phyloP scores from a whole-genome alignment of 2,888 invertebrate species.

The Eupithecia dodoneata region DNA sequence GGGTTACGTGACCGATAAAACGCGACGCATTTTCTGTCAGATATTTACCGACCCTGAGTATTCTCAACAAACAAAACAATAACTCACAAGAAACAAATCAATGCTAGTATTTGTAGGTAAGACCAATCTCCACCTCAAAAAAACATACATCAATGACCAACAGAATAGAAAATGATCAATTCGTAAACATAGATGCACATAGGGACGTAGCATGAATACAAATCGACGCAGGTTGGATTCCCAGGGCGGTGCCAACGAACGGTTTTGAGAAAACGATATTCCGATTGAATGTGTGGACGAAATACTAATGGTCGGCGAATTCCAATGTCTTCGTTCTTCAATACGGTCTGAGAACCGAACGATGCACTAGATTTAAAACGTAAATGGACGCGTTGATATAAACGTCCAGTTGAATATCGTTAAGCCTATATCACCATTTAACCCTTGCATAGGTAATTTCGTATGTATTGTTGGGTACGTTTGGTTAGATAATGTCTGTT shows the following conservation, averaged over 20 bases:
- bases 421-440: background rate
- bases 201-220: slow-evolving; percentile 62
- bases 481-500: background rate
- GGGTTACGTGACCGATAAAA: too few species aligned
- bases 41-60: background rate
- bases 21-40: too few species aligned
- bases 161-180: slow-evolving; percentile 65
- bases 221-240: slow-evolving; percentile 70
- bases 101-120: background rate
- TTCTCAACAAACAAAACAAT: background rate
- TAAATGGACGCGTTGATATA: background rate
- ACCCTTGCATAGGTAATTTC: background rate
- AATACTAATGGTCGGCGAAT: slow-evolving; percentile 74
- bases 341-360: slow-evolving; percentile 71
- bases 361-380: slow-evolving; percentile 42
- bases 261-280: slow-evolving; percentile 82
- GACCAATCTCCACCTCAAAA: slow-evolving; percentile 8
- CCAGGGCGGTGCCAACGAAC: slow-evolving; percentile 75
- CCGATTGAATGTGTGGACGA: slow-evolving; percentile 65
- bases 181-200: slow-evolving; percentile 63
- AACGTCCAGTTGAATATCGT: background rate
- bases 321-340: slow-evolving; percentile 70
- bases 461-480: background rate
- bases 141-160: slow-evolving; percentile 44
- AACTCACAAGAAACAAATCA: background rate